Evolutionary conservation across 2,113 vertebrate genomes (phyloP), one percentile per base, ranked within the genome.

Genomic region (Tychaedon coryphoeus): DNA sequence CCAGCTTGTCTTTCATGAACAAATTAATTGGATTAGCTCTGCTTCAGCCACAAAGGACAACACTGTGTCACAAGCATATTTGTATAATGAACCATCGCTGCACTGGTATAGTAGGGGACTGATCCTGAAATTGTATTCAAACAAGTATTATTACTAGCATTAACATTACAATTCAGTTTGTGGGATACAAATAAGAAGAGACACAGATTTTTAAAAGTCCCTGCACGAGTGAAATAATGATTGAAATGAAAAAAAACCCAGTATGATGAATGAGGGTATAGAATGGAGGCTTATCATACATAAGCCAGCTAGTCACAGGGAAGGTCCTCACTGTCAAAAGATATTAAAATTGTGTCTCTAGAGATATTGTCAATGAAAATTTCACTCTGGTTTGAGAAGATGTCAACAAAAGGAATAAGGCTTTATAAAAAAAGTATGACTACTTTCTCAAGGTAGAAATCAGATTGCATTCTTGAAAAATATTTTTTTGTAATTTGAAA

Each of bases 11-110:
- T 97, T 97, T 97, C 92, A 91, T 94, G 93, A 97, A 91, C 91
- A 97, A 97, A 97, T 98, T 98, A 98, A 98, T 98, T 97, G 96
- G 97, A 97, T 97, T 95, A 92, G 62, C 92, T 97, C 78, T 91
- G 96, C 78, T 96, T 83, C 82, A 95, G 88, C 94, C 93, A 95
- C 96, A 96, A 95, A 98, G 96, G 97, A 96, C 96, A 94, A 92
- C 90, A 94, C 51, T 62, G 47, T 96, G 90, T 95, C 92, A 96
- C 91, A 92, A 92, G 78, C 82, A 81, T 95, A 95, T 95, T 96
- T 84, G 82, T 97, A 95, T 94, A 95, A 97, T 95, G 88, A 97
- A 78, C 71, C 82, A 78, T 95, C 81, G 51, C 94, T 93, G 73
- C 74, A 34, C 29, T 93, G 34, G 24, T 93, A 94, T 95, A 90